Conservation (phyloP, 1,140 invertebrate species). For the Formica exsecta region DNA sequence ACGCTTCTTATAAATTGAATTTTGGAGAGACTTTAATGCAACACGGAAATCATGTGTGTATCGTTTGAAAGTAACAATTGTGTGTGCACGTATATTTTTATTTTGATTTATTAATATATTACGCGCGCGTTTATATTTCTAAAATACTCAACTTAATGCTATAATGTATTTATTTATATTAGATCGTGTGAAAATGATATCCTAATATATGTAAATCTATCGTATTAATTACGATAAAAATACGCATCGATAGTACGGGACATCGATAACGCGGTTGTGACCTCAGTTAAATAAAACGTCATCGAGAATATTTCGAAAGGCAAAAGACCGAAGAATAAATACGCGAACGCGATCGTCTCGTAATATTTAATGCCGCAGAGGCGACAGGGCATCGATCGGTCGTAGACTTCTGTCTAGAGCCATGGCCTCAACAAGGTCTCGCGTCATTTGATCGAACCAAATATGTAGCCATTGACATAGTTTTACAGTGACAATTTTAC, state of each 20-base stretch:
- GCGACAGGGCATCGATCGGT: conserved; percentile 56
- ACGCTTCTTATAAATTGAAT: conserved; percentile 59
- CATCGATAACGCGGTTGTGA: background rate
- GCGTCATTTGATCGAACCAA: background rate
- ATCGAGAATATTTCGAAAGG: background rate
- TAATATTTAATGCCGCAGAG: conserved; percentile 53
- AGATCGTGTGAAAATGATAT: conserved; percentile 9
- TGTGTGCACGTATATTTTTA: background rate
- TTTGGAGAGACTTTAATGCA: conserved; percentile 39
- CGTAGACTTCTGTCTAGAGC: conserved; percentile 43
- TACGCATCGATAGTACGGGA: background rate
- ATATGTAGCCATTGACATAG: background rate
- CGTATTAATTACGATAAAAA: background rate
- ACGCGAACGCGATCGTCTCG: background rate
- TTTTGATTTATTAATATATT: background rate
- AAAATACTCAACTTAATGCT: too few species aligned
- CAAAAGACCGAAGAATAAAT: conserved; percentile 22
- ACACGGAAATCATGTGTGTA: background rate
- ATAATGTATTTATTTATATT: background rate
- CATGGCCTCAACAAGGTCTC: conserved; percentile 28
- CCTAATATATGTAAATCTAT: conserved; percentile 4
- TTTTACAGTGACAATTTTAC: background rate
- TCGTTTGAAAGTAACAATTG: background rate
- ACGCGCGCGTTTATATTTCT: background rate
- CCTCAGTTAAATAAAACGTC: conserved; percentile 20